These are phyloP conservation scores for Drosophila parthenogenetica DNA, from an alignment of 2,888 invertebrate species.

Conservation along the genomic window DNA sequence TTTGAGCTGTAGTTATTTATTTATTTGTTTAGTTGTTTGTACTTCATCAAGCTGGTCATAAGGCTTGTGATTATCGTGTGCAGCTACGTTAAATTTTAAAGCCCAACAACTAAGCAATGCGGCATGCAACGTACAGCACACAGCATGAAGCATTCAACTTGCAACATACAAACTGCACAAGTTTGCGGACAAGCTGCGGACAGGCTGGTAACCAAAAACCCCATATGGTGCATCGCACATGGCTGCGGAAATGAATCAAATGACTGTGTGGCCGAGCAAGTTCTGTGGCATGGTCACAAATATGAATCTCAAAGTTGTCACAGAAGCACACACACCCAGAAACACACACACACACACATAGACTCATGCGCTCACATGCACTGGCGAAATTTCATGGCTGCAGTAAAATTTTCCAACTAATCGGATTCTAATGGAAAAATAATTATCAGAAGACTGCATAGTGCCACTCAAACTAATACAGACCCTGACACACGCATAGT, in stretches of 20 bases:
- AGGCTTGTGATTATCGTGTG: conserved; percentile 64
- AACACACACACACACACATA: neutral
- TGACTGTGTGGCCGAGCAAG: conserved; percentile 34
- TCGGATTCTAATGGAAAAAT: conserved; percentile 85
- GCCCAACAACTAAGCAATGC: conserved; percentile 23
- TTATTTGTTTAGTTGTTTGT: conserved; percentile 75
- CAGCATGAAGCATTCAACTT: conserved; percentile 14
- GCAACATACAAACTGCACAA: conserved; percentile 38
- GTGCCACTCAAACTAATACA: conserved; percentile 51
- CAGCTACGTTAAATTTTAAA: conserved; percentile 61
- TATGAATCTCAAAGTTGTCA: conserved; percentile 59
- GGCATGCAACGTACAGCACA: conserved; percentile 4
- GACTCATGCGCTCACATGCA: neutral
- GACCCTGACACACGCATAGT: conserved; percentile 27
- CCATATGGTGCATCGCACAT: conserved; percentile 39
- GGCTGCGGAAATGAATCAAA: conserved; percentile 73
- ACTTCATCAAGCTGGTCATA: conserved; percentile 74
- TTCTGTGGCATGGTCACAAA: conserved; percentile 25
- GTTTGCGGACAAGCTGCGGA: conserved; percentile 62
- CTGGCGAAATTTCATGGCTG: conserved; percentile 27
- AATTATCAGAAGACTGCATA: conserved; percentile 81
- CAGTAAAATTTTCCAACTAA: conserved; percentile 81
- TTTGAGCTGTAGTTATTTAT: conserved; percentile 46
- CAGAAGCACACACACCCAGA: conserved; percentile 23
- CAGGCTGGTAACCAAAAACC: conserved; percentile 47